Percentiles rank a stretch among this genome's conserved stretches.
Evolutionary conservation across 2,113 vertebrate species (phyloP).

Genomic region (Taurulus bubalis): DNA sequence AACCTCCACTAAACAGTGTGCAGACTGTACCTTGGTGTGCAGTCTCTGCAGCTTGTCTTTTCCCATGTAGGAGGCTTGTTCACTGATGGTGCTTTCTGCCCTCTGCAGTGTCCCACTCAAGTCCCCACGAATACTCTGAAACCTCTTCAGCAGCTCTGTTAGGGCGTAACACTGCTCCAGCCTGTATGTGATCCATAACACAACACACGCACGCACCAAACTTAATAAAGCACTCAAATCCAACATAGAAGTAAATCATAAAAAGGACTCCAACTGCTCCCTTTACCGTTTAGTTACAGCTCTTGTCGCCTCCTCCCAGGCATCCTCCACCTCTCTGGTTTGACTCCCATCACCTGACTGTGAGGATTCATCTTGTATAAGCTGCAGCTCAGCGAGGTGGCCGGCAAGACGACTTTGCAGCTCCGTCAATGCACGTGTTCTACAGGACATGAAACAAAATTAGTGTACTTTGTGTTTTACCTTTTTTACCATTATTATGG

Average conservation of each 20-base stretch:
- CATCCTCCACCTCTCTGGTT: constrained; percentile 69
- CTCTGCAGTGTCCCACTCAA: constrained; percentile 87
- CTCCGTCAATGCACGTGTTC: constrained; percentile 85
- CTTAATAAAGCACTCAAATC: background rate
- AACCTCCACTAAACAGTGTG: background rate
- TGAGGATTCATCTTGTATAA: constrained; percentile 70
- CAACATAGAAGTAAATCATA: background rate
- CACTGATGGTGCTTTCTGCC: constrained; percentile 86
- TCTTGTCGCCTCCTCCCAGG: constrained; percentile 86
- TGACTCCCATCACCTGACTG: constrained; percentile 71
- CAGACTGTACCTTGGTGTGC: constrained; percentile 83
- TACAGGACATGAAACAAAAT: constrained; percentile 50
- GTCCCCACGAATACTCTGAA: constrained; percentile 84
- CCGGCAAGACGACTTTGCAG: constrained; percentile 84
- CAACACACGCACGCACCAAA: background rate
- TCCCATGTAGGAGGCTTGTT: constrained; percentile 90
- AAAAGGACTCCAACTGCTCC: background rate
- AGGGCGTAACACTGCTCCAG: constrained; percentile 87
- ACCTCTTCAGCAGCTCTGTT: constrained; percentile 89
- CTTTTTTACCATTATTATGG: background rate
- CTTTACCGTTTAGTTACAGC: constrained; percentile 86
- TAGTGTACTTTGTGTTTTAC: background rate
- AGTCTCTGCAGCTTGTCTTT: constrained; percentile 91
- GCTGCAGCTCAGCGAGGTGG: constrained; percentile 82
- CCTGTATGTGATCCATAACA: constrained; percentile 61